Conservation (phyloP, 2,888 invertebrate genomes). For the Baccha elongata region DNA sequence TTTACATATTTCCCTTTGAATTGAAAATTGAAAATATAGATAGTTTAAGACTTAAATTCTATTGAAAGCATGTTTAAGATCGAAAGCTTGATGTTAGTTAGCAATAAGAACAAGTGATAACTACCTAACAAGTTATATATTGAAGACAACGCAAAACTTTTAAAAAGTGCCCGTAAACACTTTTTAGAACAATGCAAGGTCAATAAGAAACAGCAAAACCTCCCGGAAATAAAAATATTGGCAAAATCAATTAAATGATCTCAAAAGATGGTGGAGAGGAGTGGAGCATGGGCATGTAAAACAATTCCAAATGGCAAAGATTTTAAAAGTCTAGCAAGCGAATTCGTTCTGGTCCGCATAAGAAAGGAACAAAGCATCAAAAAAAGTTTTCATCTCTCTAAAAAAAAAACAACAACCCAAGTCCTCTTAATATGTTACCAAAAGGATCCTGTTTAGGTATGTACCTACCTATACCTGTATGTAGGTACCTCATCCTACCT, state of each 20-base stretch:
- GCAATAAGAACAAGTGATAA: no score
- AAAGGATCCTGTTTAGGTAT: constrained; percentile 3
- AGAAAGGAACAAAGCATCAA: constrained; percentile 10
- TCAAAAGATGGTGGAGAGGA: constrained; percentile 23
- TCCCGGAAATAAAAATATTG: constrained; percentile 44
- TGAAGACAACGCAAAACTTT: no score
- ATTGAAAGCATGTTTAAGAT: no score
- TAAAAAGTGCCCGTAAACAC: no score
- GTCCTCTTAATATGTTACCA: constrained; percentile 2
- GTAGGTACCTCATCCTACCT: not conserved
- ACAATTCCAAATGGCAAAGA: constrained; percentile 17
- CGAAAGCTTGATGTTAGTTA: no score
- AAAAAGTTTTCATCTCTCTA: no score
- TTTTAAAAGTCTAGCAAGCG: constrained; percentile 36
- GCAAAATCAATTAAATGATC: constrained; percentile 58
- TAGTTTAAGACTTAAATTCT: no score
- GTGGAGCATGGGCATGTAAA: no score
- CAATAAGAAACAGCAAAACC: constrained; percentile 50
- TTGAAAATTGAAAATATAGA: no score
- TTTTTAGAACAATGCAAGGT: not conserved
- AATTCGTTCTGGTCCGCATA: constrained; percentile 54
- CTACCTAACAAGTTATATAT: no score
- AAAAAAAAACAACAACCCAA: constrained; percentile 23
- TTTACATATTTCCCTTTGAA: no score
- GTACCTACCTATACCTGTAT: not conserved